These are phyloP conservation scores for Porites rus DNA, from an alignment of 92 coral and sea anemone genomes.

Conservation along the genomic window DNA sequence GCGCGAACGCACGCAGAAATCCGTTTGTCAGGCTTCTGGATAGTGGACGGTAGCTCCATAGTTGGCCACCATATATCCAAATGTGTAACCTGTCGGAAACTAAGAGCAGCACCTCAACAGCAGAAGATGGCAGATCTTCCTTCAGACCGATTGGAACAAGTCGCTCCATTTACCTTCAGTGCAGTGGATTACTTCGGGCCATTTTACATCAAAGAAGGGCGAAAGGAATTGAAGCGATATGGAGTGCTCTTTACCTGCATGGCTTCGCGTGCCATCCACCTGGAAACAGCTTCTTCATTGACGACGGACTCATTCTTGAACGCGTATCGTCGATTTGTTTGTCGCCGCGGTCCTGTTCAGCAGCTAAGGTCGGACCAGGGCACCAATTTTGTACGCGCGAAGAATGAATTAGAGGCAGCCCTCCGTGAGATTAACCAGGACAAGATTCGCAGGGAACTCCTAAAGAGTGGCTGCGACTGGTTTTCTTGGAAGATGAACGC, in stretches of 20 bases:
- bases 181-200: not conserved
- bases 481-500: too few species aligned
- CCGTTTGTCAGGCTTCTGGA: too few species aligned
- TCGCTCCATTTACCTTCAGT: conserved; percentile 16
- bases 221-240: not conserved
- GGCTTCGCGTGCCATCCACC: not conserved
- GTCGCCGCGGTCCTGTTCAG: not conserved
- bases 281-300: not conserved
- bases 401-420: not conserved
- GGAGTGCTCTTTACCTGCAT: conserved; percentile 7
- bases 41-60: too few species aligned
- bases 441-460: too few species aligned
- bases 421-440: not conserved
- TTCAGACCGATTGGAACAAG: not conserved
- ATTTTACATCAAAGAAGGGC: conserved; percentile 6
- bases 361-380: not conserved
- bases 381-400: not conserved
- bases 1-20: too few species aligned
- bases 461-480: too few species aligned
- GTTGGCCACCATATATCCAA: too few species aligned
- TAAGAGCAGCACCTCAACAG: conserved; percentile 22
- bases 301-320: not conserved
- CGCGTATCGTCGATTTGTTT: not conserved
- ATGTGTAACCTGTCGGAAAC: not conserved
- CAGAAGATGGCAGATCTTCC: conserved; percentile 17